Evolutionary conservation across 2,113 vertebrate genomes (phyloP).

Genomic region (Coregonus clupeaformis): DNA sequence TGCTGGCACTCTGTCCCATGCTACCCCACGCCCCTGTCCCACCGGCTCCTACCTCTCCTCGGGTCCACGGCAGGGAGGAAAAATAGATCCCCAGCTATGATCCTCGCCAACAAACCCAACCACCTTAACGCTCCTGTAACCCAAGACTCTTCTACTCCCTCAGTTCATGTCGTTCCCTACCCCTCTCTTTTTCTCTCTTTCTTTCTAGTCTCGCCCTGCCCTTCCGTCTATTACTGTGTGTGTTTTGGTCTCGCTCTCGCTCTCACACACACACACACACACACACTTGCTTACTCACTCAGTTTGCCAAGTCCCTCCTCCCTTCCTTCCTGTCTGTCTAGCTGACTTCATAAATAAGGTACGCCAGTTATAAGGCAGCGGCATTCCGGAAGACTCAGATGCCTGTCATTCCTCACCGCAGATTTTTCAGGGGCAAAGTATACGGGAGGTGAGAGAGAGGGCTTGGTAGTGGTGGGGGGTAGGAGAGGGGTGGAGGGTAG

Average conservation of each 20-base stretch:
- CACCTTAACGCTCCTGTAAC: conserved; percentile 40
- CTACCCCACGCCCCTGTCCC: conserved; percentile 43
- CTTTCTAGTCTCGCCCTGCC: conserved; percentile 39
- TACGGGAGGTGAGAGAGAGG: conserved; percentile 62
- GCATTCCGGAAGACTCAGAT: conserved; percentile 71
- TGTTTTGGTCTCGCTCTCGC: conserved; percentile 79
- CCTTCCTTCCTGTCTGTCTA: conserved; percentile 65
- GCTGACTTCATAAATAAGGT: conserved; percentile 73
- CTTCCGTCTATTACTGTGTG: conserved; percentile 65
- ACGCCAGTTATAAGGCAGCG: conserved; percentile 34
- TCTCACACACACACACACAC: conserved; percentile 70
- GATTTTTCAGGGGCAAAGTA: conserved; percentile 77
- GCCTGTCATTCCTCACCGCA: conserved; percentile 84
- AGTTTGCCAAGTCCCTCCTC: conserved; percentile 42
- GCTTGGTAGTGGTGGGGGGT: conserved; percentile 46
- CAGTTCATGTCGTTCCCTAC: conserved; percentile 2
- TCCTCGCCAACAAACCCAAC: conserved; percentile 1
- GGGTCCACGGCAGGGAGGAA: conserved; percentile 47
- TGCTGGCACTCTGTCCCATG: conserved; percentile 67
- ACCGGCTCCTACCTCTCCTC: conserved; percentile 45
- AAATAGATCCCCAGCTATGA: conserved; percentile 24
- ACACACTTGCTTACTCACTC: conserved; percentile 59
- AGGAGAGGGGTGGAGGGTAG: conserved; percentile 25
- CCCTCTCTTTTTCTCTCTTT: conserved; percentile 22
- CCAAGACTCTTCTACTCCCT: conserved; percentile 45